These are phyloP conservation scores for Heliconius charithonia DNA, from an alignment of 2,888 invertebrate genomes.

Conservation along the genomic window DNA sequence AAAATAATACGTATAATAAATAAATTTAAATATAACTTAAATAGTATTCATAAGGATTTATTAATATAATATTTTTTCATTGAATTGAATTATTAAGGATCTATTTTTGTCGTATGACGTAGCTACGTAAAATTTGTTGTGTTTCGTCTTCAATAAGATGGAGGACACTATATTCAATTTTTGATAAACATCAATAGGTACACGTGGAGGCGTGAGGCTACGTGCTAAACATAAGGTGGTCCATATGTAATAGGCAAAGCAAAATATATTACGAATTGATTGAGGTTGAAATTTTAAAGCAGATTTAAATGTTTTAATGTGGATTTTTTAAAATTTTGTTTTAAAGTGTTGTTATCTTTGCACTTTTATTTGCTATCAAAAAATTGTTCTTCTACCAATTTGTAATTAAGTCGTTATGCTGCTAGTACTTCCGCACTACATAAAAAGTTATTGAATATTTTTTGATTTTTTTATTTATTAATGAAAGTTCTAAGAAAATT, in stretches of 20 bases:
- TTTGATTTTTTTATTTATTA: not conserved
- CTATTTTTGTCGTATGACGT: constrained; percentile 17
- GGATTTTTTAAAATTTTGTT: not conserved
- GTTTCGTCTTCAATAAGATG: constrained; percentile 28
- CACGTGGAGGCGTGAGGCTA: constrained; percentile 43
- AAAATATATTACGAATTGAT: not conserved
- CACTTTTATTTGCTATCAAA: no score
- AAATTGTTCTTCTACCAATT: not conserved
- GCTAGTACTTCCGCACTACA: not conserved
- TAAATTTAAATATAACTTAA: not conserved
- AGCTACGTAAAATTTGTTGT: constrained; percentile 18
- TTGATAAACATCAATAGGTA: constrained; percentile 38
- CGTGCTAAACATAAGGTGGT: constrained; percentile 41
- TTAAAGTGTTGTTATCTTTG: not conserved
- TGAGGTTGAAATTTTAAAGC: not conserved
- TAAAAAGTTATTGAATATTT: not conserved
- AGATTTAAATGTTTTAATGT: not conserved
- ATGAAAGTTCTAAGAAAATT: no score
- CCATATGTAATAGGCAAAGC: constrained; percentile 24
- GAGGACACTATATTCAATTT: constrained; percentile 33
- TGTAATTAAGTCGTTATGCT: not conserved
- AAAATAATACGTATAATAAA: not conserved
- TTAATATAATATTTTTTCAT: not conserved
- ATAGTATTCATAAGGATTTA: not conserved
- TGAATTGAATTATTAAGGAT: constrained; percentile 2